These are phyloP conservation scores for Drosophila obscura DNA, from an alignment of 1,140 invertebrate species.

Conservation along the genomic window DNA sequence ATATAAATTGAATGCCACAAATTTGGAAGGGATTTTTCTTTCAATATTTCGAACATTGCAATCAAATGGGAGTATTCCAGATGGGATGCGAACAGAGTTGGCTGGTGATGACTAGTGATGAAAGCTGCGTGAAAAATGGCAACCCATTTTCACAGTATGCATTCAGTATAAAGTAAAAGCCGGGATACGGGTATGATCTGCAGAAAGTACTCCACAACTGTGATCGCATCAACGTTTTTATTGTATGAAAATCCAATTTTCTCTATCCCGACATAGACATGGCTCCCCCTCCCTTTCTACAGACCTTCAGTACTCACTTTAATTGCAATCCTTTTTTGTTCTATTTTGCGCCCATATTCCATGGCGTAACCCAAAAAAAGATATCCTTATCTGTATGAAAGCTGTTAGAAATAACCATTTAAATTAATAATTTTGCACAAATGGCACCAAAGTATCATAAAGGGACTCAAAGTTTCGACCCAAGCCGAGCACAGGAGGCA, in stretches of 20 bases:
- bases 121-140: background rate
- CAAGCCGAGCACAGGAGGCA: slow-evolving; percentile 8
- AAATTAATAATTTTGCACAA: slow-evolving; percentile 72
- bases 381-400: slow-evolving; percentile 36
- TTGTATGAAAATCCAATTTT: no score
- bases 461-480: slow-evolving; percentile 57
- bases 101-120: background rate
- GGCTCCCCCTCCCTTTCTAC: no score
- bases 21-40: slow-evolving; percentile 47
- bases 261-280: no score
- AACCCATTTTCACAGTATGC: background rate
- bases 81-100: slow-evolving; percentile 11
- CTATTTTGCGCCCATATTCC: background rate
- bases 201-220: no score
- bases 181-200: no score
- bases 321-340: background rate
- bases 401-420: slow-evolving; percentile 59
- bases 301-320: background rate
- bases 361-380: slow-evolving; percentile 9
- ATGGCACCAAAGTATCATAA: slow-evolving; percentile 80
- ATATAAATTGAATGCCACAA: slow-evolving; percentile 66
- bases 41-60: slow-evolving; percentile 35
- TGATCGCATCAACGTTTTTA: no score
- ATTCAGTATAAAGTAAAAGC: no score
- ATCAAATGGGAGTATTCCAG: slow-evolving; percentile 43